Conservation (phyloP, 2,888 invertebrate species). For the Philereme vetulata region DNA sequence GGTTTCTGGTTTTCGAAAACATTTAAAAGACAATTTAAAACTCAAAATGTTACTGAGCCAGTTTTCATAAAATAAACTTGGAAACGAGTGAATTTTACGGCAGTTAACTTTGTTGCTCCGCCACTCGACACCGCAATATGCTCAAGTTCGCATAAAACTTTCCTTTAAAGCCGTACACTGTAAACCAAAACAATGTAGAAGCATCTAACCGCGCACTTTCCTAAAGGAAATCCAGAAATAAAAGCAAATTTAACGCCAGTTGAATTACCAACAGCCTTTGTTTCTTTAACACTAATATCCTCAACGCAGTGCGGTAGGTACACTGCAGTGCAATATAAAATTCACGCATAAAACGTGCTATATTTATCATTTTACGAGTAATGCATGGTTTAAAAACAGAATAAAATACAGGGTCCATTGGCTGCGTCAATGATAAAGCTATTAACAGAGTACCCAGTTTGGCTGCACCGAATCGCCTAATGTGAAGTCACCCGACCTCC, state of each 20-base stretch:
- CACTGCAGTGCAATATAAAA: conserved; percentile 7
- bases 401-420: neutral
- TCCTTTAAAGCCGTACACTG: neutral
- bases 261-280: conserved; percentile 4
- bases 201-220: neutral
- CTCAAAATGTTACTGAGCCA: too few species aligned
- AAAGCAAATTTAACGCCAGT: conserved; percentile 5
- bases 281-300: conserved; percentile 3
- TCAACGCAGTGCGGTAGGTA: conserved; percentile 6
- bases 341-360: neutral
- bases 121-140: neutral
- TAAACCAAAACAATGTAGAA: neutral
- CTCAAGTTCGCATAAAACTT: neutral
- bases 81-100: too few species aligned
- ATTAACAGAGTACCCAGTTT: too few species aligned
- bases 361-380: neutral
- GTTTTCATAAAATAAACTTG: too few species aligned
- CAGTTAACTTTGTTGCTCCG: too few species aligned
- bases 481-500: too few species aligned
- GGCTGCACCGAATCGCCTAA: too few species aligned
- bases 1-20: too few species aligned
- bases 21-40: too few species aligned
- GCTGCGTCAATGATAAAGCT: too few species aligned
- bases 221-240: conserved; percentile 2
- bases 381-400: neutral